Base-by-base conservation (phyloP, 2,797 vertebrate genomes). In the Phrynocephalus forsythii region DNA sequence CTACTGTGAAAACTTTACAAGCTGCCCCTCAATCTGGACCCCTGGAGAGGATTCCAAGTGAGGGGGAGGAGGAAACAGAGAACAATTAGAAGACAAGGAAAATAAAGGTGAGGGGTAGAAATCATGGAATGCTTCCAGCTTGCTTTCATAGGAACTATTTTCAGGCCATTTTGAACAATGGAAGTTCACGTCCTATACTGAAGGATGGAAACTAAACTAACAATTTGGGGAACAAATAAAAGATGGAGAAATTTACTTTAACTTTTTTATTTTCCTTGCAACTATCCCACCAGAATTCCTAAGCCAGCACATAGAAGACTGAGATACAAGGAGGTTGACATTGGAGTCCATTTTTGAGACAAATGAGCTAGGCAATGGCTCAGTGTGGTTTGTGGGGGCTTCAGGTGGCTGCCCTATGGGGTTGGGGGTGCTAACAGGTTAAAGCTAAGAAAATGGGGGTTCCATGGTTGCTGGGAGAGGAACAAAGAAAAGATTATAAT, bases 21-120 rank as follows among this genome's bases (percentile, higher is more conserved):
- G 91, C 94, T 95, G 94, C 90, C 91, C 93, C 90, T 90, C 94
- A 95, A 87, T 95, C 95, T 95, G 95, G 92, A 92, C 90, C 90
- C 78, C 83, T 60, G 72, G 63, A 82, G 48, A 2, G 48, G n/a
- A 85, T 92, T 94, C 84, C 89, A 89, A 92, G 44, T 89, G 73
- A 83, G 84, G 75, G 67, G 87, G 88, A 81, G 63, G 50, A 87
- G 89, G 91, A 90, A 90, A 85, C 66, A 79, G 90, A 6, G 91
- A 7, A 48, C 85, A 82, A 84, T 0, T 1, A 86, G 0, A 44
- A 94, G 79, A 90, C 16, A 79, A 79, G 0, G 69, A 92, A 80
- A 91, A 88, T 87, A n/a, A 24, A 6, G 73, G 82, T 72, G 82
- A 84, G 80, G 22, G 87, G 78, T 88, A 0, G 22, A 86, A 79